Base-by-base conservation (phyloP, 2,888 invertebrate genomes). In the Hirtodrosophila cameraria region DNA sequence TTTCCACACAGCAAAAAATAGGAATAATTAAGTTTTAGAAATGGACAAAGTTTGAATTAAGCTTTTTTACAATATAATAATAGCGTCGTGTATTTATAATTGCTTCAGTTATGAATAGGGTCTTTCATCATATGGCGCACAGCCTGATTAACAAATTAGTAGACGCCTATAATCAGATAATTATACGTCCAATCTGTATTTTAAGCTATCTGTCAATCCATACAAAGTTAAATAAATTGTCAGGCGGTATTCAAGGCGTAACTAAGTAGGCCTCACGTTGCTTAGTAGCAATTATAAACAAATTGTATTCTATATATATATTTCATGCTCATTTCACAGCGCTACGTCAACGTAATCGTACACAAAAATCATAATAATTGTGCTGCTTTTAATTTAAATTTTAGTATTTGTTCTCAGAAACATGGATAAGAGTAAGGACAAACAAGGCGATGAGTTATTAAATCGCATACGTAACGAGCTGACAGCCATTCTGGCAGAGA, bases 401-500 rank as follows among this genome's bases (percentile, higher is more conserved):
- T 30, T 15, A 42, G 48, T 66, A 46, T 6, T 7, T 23, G 8
- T 4, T 9, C 38, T n/a, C 20, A 39, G n/a, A 53, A 46, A 30
- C 4, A 75, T 68, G 72, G 67, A 70, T 5, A 63, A 75, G 11
- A 8, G 8, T 7, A 23, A 23, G 23, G 71, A 71, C 7, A 72
- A 70, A 15, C 41, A 52, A 16, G 61, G 61, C 27, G 69, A 85
- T 55, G 68, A 72, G 7, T 53, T 89, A 18, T 64, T 87, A 2
- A 75, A 73, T 48, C 75, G 73, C 16, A 87, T 89, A 45, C 72
- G 77, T 27, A 74, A 75, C 30, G 88, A 89, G 61, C 36, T 89
- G 18, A 79, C 71, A 25, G 80, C 82, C 12, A 89, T 89, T 57
- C 57, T 88, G 7, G 61, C 50, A 6, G 80, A 77, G 11, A 75